Evolutionary conservation across 2,113 vertebrate genomes (phyloP).

Genomic region (Corythaixoides concolor): DNA sequence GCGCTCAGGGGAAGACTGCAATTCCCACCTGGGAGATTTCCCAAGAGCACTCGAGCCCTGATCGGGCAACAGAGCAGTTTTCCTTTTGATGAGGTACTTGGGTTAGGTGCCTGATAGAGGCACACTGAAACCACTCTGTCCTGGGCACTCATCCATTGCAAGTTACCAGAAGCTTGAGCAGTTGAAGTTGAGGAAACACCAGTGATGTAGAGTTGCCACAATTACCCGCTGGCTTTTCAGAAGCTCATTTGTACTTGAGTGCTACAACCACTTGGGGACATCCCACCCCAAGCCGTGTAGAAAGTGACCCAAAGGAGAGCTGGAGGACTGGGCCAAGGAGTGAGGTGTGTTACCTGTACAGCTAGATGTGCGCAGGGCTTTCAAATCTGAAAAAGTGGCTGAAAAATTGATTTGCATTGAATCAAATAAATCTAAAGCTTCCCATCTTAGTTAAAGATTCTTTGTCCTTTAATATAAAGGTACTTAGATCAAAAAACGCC

Average conservation of each 20-base stretch:
- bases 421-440: background rate
- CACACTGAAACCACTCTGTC: background rate
- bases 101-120: background rate
- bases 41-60: background rate
- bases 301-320: background rate
- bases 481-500: background rate
- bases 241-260: background rate
- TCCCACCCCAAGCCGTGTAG: background rate
- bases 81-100: background rate
- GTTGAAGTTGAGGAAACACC: background rate
- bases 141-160: background rate
- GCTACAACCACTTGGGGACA: background rate
- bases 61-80: background rate
- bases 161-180: background rate
- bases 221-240: background rate
- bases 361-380: background rate
- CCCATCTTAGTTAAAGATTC: background rate
- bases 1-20: background rate
- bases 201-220: background rate
- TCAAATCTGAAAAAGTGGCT: background rate
- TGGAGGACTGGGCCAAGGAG: background rate
- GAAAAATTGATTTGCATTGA: background rate
- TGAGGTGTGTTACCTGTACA: accelerated
- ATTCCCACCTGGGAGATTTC: background rate
- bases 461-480: background rate